phyloP scores from a whole-genome alignment of 2,113 vertebrate genomes.

The Vanacampus margaritifer region DNA sequence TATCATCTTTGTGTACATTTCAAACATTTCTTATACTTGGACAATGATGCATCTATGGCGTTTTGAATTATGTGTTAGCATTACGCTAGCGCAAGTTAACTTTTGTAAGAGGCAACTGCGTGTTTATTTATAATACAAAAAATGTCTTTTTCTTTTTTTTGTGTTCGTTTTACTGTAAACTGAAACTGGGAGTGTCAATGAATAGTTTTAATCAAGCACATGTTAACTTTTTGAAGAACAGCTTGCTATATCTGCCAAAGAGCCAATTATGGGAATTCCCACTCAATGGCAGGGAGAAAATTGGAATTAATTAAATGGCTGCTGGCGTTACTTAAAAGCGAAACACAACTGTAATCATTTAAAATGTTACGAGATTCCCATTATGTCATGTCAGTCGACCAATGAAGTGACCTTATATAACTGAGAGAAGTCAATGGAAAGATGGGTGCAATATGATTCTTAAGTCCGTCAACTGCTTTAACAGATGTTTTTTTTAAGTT shows the following conservation, averaged over 20 bases:
- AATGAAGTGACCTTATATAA: not conserved
- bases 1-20: too few relatives aligned
- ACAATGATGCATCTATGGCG: not conserved
- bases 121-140: too few relatives aligned
- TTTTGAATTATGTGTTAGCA: too few relatives aligned
- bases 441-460: not conserved
- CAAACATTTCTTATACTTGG: slow-evolving; percentile 20
- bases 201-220: too few relatives aligned
- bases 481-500: slow-evolving; percentile 8
- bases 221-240: too few relatives aligned
- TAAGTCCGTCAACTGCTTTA: slow-evolving; percentile 4
- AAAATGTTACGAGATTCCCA: slow-evolving; percentile 24
- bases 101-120: too few relatives aligned
- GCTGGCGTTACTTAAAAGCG: slow-evolving; percentile 43
- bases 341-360: slow-evolving; percentile 29
- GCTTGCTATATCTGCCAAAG: too few relatives aligned
- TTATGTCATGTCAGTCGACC: slow-evolving; percentile 18
- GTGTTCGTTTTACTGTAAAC: too few relatives aligned
- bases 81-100: too few relatives aligned
- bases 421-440: slow-evolving; percentile 18
- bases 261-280: slow-evolving; percentile 30
- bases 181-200: too few relatives aligned
- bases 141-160: too few relatives aligned
- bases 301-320: slow-evolving; percentile 17
- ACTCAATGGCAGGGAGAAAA: not conserved